phyloP scores from a whole-genome alignment of 2,113 vertebrate species.

The Upupa epops region DNA sequence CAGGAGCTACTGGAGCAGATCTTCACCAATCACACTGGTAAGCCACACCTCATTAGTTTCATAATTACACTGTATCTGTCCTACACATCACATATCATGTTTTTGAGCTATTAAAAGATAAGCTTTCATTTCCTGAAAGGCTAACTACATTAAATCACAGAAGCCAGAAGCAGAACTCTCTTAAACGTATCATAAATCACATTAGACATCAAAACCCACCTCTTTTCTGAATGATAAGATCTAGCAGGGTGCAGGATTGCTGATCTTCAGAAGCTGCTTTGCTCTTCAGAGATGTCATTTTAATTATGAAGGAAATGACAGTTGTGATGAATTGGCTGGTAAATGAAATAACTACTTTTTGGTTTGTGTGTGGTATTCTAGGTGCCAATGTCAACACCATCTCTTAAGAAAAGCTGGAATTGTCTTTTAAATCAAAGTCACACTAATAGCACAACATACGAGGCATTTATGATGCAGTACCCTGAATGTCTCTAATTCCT shows the following conservation, averaged over 20 bases:
- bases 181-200: constrained; percentile 50
- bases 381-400: background rate
- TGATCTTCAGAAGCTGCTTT: constrained; percentile 39
- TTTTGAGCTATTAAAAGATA: constrained; percentile 65
- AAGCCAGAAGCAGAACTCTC: constrained; percentile 36
- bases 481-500: background rate
- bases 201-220: background rate
- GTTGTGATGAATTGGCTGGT: background rate
- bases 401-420: constrained; percentile 7
- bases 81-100: constrained; percentile 47
- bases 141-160: constrained; percentile 59
- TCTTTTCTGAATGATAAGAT: constrained; percentile 39
- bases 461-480: background rate
- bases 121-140: constrained; percentile 66
- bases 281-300: constrained; percentile 31
- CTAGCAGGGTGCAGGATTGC: constrained; percentile 2
- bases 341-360: constrained; percentile 25
- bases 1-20: constrained; percentile 26
- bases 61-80: constrained; percentile 65
- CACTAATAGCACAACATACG: background rate
- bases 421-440: constrained; percentile 29
- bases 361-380: background rate
- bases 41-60: constrained; percentile 67
- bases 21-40: constrained; percentile 54
- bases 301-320: constrained; percentile 55